Evolutionary conservation across 1,140 invertebrate genomes (phyloP).

Genomic region (Notospermus geniculatus): DNA sequence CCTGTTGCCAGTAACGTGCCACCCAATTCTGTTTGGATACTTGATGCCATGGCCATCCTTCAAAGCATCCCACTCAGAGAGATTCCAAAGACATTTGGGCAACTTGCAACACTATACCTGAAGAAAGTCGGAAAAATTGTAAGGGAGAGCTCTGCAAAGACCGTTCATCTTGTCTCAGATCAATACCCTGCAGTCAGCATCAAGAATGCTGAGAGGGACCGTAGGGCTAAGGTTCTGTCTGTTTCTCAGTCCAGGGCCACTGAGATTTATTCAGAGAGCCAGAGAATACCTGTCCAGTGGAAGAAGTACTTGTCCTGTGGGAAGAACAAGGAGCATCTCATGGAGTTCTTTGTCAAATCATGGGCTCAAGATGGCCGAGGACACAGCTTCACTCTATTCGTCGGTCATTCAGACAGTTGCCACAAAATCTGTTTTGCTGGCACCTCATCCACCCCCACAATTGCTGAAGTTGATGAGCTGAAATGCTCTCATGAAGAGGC

Average conservation of each 20-base stretch:
- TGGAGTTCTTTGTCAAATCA: slow-evolving; percentile 11
- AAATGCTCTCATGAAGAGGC: too few relatives aligned
- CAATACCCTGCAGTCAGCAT: too few relatives aligned
- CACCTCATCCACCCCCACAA: not conserved
- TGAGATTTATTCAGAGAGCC: slow-evolving; percentile 6
- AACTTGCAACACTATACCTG: too few relatives aligned
- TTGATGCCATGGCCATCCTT: too few relatives aligned
- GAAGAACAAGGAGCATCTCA: slow-evolving; percentile 16
- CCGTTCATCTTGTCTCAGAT: too few relatives aligned
- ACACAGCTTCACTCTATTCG: not conserved
- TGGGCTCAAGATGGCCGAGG: slow-evolving; percentile 2
- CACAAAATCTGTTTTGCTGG: not conserved
- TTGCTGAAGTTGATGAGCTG: too few relatives aligned
- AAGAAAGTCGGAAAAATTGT: not conserved
- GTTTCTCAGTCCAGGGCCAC: not conserved
- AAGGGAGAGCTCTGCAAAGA: too few relatives aligned
- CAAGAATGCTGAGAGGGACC: too few relatives aligned
- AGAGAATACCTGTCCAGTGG: slow-evolving; percentile 10
- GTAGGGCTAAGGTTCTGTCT: not conserved
- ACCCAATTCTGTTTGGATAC: too few relatives aligned
- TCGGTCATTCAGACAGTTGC: not conserved
- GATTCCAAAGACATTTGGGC: too few relatives aligned
- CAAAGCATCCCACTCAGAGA: too few relatives aligned
- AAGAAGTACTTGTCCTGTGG: slow-evolving; percentile 9
- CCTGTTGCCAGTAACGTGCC: too few relatives aligned